Evolutionary conservation across 2,888 invertebrate genomes (phyloP).

Genomic region (Furcula furcula): DNA sequence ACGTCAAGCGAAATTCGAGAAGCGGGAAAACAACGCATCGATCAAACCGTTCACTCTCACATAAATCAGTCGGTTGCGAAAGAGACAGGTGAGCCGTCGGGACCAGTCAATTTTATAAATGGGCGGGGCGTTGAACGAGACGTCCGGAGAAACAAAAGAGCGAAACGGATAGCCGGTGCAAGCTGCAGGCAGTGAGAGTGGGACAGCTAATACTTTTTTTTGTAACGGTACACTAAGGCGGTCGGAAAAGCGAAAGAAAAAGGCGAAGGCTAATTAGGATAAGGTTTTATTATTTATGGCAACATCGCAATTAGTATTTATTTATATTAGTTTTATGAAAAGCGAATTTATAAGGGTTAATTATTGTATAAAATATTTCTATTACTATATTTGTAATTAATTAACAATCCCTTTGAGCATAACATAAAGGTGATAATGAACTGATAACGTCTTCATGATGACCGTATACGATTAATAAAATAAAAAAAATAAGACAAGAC

Average conservation of each 20-base stretch:
- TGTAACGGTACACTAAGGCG: slow-evolving; percentile 61
- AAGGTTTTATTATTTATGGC: slow-evolving; percentile 43
- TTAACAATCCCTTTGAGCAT: too few relatives aligned
- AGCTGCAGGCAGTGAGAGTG: slow-evolving; percentile 62
- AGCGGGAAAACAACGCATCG: slow-evolving; percentile 77
- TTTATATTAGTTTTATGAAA: too few relatives aligned
- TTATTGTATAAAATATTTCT: too few relatives aligned
- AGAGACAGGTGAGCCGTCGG: slow-evolving; percentile 75
- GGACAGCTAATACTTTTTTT: slow-evolving; percentile 55
- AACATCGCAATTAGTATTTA: slow-evolving; percentile 38
- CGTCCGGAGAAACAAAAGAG: slow-evolving; percentile 76
- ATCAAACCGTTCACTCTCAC: slow-evolving; percentile 80
- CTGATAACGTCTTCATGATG: too few relatives aligned
- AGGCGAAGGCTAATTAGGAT: slow-evolving; percentile 48
- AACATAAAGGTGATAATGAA: too few relatives aligned
- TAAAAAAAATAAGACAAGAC: too few relatives aligned
- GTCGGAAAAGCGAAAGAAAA: slow-evolving; percentile 73
- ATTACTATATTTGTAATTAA: too few relatives aligned
- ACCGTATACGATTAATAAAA: too few relatives aligned
- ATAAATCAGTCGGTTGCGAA: slow-evolving; percentile 77
- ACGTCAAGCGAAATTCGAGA: slow-evolving; percentile 54
- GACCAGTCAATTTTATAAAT: slow-evolving; percentile 79
- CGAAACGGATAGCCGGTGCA: slow-evolving; percentile 75
- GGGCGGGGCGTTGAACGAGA: slow-evolving; percentile 77
- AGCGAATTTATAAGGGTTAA: too few relatives aligned